A percentile compares a stretch with the other conserved stretches of the same genome.
phyloP scores from a whole-genome alignment of 2,113 vertebrate genomes.

The Eublepharis macularius region DNA sequence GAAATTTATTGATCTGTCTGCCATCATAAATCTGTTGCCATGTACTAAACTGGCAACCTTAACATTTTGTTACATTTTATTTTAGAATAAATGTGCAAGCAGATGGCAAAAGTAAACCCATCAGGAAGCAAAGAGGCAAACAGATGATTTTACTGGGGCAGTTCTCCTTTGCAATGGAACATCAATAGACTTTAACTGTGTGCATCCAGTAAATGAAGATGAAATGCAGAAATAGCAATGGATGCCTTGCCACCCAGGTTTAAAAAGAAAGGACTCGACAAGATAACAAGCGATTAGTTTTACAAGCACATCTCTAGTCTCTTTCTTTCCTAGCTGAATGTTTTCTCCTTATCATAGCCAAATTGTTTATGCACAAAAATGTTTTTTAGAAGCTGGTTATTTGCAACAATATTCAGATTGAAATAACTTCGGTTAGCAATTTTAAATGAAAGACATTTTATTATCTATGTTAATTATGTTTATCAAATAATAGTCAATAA shows the following conservation, averaged over 20 bases:
- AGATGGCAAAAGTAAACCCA: background rate
- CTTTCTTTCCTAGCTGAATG: constrained; percentile 15
- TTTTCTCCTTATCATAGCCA: background rate
- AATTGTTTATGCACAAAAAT: constrained; percentile 1
- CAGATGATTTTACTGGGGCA: background rate
- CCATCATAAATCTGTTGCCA: background rate
- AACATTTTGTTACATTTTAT: background rate
- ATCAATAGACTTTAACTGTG: background rate
- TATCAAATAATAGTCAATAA: background rate
- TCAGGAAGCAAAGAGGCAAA: background rate
- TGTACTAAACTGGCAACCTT: background rate
- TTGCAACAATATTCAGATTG: background rate
- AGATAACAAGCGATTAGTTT: background rate
- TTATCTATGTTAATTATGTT: background rate
- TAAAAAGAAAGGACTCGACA: constrained; percentile 13
- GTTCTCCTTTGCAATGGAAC: background rate
- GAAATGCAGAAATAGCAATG: background rate
- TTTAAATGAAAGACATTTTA: background rate
- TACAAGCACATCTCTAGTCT: background rate
- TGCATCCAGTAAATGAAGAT: background rate
- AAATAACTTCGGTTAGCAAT: background rate
- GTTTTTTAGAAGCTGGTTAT: constrained; percentile 15
- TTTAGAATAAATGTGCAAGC: background rate
- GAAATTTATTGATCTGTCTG: background rate
- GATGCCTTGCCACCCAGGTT: background rate